phyloP scores from a whole-genome alignment of 1,140 invertebrate genomes.

The Pseudachorutes palmiensis region DNA sequence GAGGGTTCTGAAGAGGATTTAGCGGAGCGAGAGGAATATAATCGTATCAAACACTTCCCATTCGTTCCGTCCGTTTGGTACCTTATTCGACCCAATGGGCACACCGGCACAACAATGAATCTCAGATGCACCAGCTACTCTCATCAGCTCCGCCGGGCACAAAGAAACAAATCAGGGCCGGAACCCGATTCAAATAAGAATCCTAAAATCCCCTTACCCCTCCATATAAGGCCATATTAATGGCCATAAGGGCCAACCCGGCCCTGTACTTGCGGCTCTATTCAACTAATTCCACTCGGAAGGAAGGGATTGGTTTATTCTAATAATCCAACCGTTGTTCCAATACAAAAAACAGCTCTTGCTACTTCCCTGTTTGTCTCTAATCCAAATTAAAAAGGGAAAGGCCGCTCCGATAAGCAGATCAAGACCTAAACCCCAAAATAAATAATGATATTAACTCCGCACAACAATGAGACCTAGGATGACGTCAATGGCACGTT shows the following conservation, averaged over 20 bases:
- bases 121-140: background rate
- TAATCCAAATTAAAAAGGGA: background rate
- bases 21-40: constrained; percentile 2
- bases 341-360: no score
- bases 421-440: constrained; percentile 1
- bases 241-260: background rate
- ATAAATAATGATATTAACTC: background rate
- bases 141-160: background rate
- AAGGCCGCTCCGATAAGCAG: background rate
- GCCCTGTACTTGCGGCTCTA: background rate
- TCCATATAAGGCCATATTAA: background rate
- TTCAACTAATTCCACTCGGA: background rate
- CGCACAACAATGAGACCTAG: background rate
- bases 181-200: no score
- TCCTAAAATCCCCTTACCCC: no score
- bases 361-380: no score
- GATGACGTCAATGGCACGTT: no score
- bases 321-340: no score
- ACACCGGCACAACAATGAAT: background rate
- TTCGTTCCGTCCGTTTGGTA: background rate
- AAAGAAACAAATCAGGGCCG: background rate
- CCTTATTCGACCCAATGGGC: background rate
- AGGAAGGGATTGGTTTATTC: no score
- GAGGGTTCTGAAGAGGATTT: constrained; percentile 1
- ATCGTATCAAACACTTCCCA: constrained; percentile 12